Percentiles rank a stretch among this genome's conserved stretches.
These are phyloP conservation scores for Oreochromis grahami DNA, from an alignment of 2,797 vertebrate genomes.

Conservation along the genomic window DNA sequence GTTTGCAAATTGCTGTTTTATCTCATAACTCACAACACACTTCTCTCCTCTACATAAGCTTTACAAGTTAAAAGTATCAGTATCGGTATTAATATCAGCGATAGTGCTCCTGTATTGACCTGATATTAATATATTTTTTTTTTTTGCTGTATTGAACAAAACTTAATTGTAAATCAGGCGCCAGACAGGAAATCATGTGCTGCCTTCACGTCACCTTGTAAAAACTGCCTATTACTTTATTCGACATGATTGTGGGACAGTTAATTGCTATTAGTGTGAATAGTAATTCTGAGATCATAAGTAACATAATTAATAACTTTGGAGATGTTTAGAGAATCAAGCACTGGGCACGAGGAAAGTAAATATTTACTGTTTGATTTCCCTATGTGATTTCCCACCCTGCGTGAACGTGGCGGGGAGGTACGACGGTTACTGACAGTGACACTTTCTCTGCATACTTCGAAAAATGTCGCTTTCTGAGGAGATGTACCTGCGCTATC, in stretches of 20 bases:
- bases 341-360: not conserved
- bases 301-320: not conserved
- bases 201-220: accelerated
- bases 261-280: not conserved
- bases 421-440: accelerated
- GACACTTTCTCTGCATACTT: too few relatives aligned
- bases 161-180: not conserved
- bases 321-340: not conserved
- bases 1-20: not conserved
- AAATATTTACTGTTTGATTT: not conserved
- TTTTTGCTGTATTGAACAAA: not conserved
- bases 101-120: not conserved
- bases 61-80: not conserved
- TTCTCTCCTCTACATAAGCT: not conserved
- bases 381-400: not conserved
- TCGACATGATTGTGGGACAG: not conserved
- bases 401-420: accelerated
- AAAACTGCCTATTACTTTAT: not conserved
- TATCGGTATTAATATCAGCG: too few relatives aligned
- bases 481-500: not conserved
- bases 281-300: not conserved
- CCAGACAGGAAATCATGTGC: not conserved
- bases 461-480: not conserved
- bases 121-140: accelerated
- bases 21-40: not conserved